Evolutionary conservation across 2,113 vertebrate species (phyloP).

Genomic region (Halichoerus grypus): DNA sequence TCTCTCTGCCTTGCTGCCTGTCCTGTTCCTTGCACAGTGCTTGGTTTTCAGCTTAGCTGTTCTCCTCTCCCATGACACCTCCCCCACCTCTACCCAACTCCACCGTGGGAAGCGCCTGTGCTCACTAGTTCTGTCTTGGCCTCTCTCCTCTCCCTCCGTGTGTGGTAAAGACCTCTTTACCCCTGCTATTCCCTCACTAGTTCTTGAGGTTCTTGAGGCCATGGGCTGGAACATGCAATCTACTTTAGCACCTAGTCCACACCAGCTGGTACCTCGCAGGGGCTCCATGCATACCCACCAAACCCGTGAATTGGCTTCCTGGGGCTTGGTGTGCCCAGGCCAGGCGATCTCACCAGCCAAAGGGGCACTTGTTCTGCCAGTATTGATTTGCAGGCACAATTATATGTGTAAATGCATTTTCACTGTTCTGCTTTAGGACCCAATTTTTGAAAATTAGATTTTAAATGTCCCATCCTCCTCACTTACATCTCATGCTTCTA

Average conservation of each 20-base stretch:
- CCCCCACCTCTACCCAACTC: rapidly evolving
- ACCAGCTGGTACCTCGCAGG: not conserved
- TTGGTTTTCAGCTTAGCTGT: not conserved
- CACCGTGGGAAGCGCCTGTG: rapidly evolving
- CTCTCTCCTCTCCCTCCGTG: rapidly evolving
- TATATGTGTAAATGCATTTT: constrained; percentile 62
- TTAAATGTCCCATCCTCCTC: constrained; percentile 66
- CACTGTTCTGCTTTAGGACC: constrained; percentile 71
- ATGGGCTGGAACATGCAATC: rapidly evolving
- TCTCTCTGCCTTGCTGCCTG: not conserved
- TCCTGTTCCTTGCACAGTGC: not conserved
- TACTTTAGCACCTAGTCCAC: not conserved
- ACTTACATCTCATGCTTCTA: constrained; percentile 57
- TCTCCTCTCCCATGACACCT: not conserved
- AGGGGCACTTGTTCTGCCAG: not conserved
- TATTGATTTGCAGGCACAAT: constrained; percentile 23
- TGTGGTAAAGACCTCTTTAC: not conserved
- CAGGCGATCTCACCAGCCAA: not conserved
- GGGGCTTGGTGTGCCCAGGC: not conserved
- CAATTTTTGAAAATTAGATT: constrained; percentile 76
- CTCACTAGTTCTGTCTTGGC: not conserved
- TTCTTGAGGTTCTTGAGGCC: not conserved
- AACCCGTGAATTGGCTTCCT: not conserved
- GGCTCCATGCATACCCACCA: not conserved
- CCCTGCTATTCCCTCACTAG: rapidly evolving